Evolutionary conservation across 2,888 invertebrate genomes (phyloP).

Genomic region (Thecophora atra): DNA sequence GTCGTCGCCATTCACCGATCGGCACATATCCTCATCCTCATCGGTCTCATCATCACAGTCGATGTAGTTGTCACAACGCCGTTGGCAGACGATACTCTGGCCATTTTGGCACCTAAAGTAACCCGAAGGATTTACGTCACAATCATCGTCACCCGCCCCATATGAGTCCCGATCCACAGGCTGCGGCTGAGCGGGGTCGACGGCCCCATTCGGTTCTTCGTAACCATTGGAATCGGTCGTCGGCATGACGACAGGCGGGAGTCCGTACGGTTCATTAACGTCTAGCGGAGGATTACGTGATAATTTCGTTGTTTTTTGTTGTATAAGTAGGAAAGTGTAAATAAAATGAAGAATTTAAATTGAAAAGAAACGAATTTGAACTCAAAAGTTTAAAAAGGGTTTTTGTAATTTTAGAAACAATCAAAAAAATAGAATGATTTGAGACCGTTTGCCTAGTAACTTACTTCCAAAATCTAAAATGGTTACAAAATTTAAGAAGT

Average conservation of each 20-base stretch:
- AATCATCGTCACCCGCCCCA: constrained; percentile 18
- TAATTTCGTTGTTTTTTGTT: too few relatives aligned
- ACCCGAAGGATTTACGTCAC: constrained; percentile 37
- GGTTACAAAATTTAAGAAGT: too few relatives aligned
- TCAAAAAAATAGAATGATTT: too few relatives aligned
- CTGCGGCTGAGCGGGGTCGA: not conserved
- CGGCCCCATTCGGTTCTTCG: not conserved
- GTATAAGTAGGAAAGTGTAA: not conserved
- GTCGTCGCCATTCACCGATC: constrained; percentile 12
- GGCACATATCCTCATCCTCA: constrained; percentile 39
- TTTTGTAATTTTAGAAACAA: too few relatives aligned
- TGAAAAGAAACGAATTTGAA: not conserved
- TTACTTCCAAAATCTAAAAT: too few relatives aligned
- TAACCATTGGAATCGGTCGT: not conserved
- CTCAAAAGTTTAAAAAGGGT: too few relatives aligned
- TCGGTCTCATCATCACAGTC: constrained; percentile 43
- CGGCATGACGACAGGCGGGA: not conserved
- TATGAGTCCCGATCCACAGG: not conserved
- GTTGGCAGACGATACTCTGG: constrained; percentile 30
- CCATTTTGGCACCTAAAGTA: constrained; percentile 39
- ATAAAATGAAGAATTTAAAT: not conserved
- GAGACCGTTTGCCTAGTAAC: too few relatives aligned
- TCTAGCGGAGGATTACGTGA: not conserved
- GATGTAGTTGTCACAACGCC: constrained; percentile 38
- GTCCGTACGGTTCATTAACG: constrained; percentile 22